Evolutionary conservation across 53 echinoderm and acorn worm species (phyloP).

Genomic region (Actinopyga echinites): DNA sequence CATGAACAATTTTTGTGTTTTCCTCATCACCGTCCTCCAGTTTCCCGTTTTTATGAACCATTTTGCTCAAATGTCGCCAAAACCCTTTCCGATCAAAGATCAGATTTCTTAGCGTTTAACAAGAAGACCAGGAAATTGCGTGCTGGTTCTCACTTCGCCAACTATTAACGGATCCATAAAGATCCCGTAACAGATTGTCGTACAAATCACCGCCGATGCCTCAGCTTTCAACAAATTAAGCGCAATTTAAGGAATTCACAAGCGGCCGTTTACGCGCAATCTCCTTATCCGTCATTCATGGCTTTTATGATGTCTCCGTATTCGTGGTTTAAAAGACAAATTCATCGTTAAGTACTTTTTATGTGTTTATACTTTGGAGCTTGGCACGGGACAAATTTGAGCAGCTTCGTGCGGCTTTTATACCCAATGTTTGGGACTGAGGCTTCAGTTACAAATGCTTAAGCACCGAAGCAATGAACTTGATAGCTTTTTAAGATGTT

Average conservation of each 20-base stretch:
- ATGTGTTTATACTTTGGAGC: constrained; percentile 34
- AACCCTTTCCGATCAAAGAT: constrained; percentile 37
- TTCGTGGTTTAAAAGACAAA: constrained; percentile 40
- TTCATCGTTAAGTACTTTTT: constrained; percentile 40
- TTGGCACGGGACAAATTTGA: constrained; percentile 10
- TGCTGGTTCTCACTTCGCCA: constrained; percentile 34
- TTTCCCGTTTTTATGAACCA: constrained; percentile 33
- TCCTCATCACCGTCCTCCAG: not conserved
- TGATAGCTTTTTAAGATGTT: constrained; percentile 43
- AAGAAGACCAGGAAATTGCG: constrained; percentile 32
- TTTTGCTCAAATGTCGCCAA: constrained; percentile 42
- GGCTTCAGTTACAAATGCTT: constrained; percentile 30
- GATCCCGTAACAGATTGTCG: constrained; percentile 32
- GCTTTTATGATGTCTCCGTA: constrained; percentile 24
- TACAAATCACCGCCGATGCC: constrained; percentile 17
- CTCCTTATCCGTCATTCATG: constrained; percentile 29
- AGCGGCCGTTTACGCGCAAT: constrained; percentile 25
- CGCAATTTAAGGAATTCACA: constrained; percentile 38
- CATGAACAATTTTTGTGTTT: not conserved
- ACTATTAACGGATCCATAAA: constrained; percentile 25
- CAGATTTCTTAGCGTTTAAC: constrained; percentile 26
- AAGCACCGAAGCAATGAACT: constrained; percentile 14
- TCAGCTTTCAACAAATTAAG: constrained; percentile 37
- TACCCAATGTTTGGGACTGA: constrained; percentile 22
- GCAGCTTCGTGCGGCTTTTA: constrained; percentile 15